These are phyloP conservation scores for Macrochelys suwanniensis DNA, from an alignment of 2,797 vertebrate genomes.

Conservation along the genomic window DNA sequence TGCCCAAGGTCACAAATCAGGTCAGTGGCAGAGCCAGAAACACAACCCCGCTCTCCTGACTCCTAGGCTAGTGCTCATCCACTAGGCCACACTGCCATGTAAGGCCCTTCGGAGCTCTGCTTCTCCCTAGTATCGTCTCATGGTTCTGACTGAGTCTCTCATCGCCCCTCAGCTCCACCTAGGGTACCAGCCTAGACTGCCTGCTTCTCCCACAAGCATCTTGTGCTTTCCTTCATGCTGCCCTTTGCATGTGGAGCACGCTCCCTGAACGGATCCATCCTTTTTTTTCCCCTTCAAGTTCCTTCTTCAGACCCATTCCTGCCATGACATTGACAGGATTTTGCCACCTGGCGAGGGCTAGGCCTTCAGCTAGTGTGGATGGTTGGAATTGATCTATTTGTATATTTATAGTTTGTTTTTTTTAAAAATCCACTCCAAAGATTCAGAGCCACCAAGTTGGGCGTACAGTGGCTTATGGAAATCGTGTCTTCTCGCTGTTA, in stretches of 20 bases:
- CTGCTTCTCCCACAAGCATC: too few species aligned
- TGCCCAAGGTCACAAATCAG: not conserved
- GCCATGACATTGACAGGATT: not conserved
- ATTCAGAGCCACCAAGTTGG: fast-evolving
- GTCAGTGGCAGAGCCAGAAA: not conserved
- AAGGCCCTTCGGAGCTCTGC: too few species aligned
- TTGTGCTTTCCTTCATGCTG: fast-evolving
- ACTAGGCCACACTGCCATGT: fast-evolving
- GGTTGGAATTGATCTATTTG: not conserved
- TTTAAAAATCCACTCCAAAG: not conserved
- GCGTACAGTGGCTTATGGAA: fast-evolving
- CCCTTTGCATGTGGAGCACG: not conserved
- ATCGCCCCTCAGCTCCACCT: not conserved
- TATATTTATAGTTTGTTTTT: not conserved
- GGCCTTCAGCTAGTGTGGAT: not conserved
- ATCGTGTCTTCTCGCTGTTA: not conserved
- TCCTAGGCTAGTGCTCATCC: not conserved
- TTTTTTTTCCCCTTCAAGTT: not conserved
- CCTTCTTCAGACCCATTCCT: not conserved
- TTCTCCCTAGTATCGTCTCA: not conserved
- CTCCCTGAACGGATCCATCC: not conserved
- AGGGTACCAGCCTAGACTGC: not conserved
- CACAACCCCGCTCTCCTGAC: fast-evolving
- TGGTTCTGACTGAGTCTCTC: not conserved
- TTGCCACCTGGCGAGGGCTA: not conserved